Evolutionary conservation across 2,888 invertebrate species (phyloP), one percentile per base, ranked within the genome.

Genomic region (Torymus aiolomorphi): DNA sequence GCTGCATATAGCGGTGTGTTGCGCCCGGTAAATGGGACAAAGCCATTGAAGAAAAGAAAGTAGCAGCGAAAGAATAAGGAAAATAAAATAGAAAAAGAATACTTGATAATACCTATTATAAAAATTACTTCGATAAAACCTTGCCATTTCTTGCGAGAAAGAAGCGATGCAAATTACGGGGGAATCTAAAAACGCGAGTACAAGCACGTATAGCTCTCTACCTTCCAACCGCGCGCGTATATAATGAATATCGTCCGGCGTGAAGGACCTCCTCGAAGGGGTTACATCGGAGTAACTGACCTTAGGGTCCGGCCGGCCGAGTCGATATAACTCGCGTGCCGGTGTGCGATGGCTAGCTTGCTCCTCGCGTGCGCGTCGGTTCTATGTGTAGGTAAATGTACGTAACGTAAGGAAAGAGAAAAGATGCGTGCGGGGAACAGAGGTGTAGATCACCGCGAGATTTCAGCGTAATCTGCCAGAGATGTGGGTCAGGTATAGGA

Each of bases 201-300:
- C 8, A 42, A 42, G 42, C 5, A 42, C 42, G 42, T 31, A 3
- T 31, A 31, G 0, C 2, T 31, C 8, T 42, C 5, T 42, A 8
- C 42, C 5, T 8, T 8, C 42, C 31, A 31, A 42, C 8, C 42
- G 8, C 42, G 8, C 42, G 42, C 8, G 31, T 42, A 8, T 42
- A 42, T 42, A 67, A 72, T 57, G 69, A 63, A 76, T 69, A 61
- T 69, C 49, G 63, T 59, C 73, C 67, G 56, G 61, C 31, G 54
- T 59, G 31, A 80, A 77, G 77, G 76, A 77, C 69, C 69, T 73
- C 67, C 72, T 69, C 11, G 13, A 57, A 56, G 18, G 51, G 31
- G 67, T 20, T 71, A 49, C 24, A 76, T 80, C 75, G 54, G 78
- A 70, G 82, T 80, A 77, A 82, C 82, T 82, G 82, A 82, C 82